Base-by-base conservation (phyloP, 2,888 invertebrate genomes). In the Pyralis farinalis region DNA sequence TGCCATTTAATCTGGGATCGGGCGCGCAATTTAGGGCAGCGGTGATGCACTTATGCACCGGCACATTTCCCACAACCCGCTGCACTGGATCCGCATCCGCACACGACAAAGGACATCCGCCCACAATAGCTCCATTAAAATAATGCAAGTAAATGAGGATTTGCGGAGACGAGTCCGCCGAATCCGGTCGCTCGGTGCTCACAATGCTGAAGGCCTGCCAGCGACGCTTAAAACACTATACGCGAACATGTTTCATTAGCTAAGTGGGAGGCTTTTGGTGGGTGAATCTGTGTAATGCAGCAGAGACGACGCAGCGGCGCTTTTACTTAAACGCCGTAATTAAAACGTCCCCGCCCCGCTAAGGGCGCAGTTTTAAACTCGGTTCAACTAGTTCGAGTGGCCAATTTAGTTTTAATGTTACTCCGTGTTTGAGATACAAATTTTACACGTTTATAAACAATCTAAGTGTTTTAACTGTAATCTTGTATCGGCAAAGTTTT, bases 171-270 rank as follows among this genome's bases (percentile, higher is more conserved):
- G 75, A 73, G 78, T 74, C 77, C 71, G 63, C 79, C 83, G 78
- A 81, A 84, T 80, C 81, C 77, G 73, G 60, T 51, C 67, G 68
- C 63, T 58, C 55, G 53, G 63, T 59, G 70, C 69, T 65, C 71
- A 85, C 82, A 81, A 85, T 84, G 64, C 75, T 60, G 48, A 43
- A 49, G 58, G 57, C 63, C 68, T 63, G 66, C 61, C 72, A 73
- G 71, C 79, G 74, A 62, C 76, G 81, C 77, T 81, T 76, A 71
- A 79, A 80, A 83, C 82, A 81, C 84, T 86, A 81, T 75, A 83
- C 85, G 79, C 77, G 87, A 85, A 82, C 89, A 89, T 89, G 89
- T 89, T 90, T 90, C 89, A 90, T 90, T 89, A 89, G 90, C 89
- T 90, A 88, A 90, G 88, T 90, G 89, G 85, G 69, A 83, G 84